Evolutionary conservation across 2,888 invertebrate genomes (phyloP), one percentile per base, ranked within the genome.

Genomic region (Sabatieria punctata): DNA sequence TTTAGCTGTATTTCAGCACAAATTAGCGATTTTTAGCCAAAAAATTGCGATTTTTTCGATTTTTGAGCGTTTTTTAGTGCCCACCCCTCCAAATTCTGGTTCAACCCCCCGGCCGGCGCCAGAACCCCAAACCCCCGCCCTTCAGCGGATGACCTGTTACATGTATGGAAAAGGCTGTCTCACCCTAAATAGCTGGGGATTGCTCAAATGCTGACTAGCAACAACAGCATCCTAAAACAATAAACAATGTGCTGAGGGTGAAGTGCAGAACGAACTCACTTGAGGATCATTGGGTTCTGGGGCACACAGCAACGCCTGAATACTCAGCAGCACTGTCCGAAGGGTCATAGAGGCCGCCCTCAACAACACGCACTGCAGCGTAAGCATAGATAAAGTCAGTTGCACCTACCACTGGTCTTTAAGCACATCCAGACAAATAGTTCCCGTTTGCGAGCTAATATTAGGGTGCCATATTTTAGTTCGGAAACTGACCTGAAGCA

Each of bases 391-490:
- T 30, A 15, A 11, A 30, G 8, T 30, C 8, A 11, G 15, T 8
- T 30, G 30, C 15, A 30, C 49, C 8, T 53, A 71, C 73, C 73
- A 74, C 54, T 74, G 71, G 54, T 73, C 71, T 74, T 95, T 95
- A 48, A 99, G 74, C 63, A 97, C 97, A 69, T 99, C 97, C 69
- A 97, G 75, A 70, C 97, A 97, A 63, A 97, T 95, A 43, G 89
- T 91, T 30, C 74, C 74, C 1, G 97, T 99, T 18, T 89, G 93
- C 18, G 93, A 93, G 44, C 93, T 93, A 63, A 99, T 91, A 71
- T 97, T 99, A 45, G 97, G 97, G 73, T 99, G 97, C 97, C 97
- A 97, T 67, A 99, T 89, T 73, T 83, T 86, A 52, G 95, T 97
- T 56, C 83, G 77, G 73, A 97, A 99, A 56, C 85, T 79, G 54